Evolutionary conservation across 2,113 vertebrate species (phyloP).

Genomic region (Plecturocebus donacophilus): DNA sequence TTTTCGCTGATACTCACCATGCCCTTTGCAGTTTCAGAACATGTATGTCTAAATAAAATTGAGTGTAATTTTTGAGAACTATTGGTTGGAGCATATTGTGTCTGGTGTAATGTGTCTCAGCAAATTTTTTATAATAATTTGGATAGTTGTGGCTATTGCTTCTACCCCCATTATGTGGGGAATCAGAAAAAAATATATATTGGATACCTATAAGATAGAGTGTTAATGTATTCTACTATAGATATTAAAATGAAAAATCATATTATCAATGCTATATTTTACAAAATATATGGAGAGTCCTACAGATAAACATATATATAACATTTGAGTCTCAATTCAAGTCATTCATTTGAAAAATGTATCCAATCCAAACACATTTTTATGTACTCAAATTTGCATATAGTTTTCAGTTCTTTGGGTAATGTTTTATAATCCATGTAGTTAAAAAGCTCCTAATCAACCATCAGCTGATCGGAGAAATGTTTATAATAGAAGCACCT

Average conservation of each 20-base stretch:
- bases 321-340: slow-evolving; percentile 41
- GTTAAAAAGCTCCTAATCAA: background rate
- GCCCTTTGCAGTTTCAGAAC: slow-evolving; percentile 21
- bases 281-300: background rate
- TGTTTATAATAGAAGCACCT: background rate
- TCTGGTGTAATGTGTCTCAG: background rate
- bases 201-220: background rate
- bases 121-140: slow-evolving; percentile 57
- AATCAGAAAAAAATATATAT: background rate
- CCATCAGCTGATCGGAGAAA: slow-evolving; percentile 3
- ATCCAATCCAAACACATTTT: slow-evolving; percentile 11
- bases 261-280: slow-evolving; percentile 31
- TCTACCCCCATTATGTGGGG: background rate
- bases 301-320: background rate
- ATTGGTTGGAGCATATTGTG: slow-evolving; percentile 23
- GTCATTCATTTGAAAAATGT: slow-evolving; percentile 28
- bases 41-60: slow-evolving; percentile 26
- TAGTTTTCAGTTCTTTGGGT: background rate
- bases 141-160: background rate
- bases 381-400: slow-evolving; percentile 35
- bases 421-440: background rate
- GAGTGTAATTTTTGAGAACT: slow-evolving; percentile 34
- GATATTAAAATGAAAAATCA: background rate
- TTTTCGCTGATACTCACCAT: slow-evolving; percentile 34
- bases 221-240: slow-evolving; percentile 8